Evolutionary conservation across 2,113 vertebrate genomes (phyloP), one percentile per base, ranked within the genome.

Genomic region (Boleophthalmus pectinirostris): DNA sequence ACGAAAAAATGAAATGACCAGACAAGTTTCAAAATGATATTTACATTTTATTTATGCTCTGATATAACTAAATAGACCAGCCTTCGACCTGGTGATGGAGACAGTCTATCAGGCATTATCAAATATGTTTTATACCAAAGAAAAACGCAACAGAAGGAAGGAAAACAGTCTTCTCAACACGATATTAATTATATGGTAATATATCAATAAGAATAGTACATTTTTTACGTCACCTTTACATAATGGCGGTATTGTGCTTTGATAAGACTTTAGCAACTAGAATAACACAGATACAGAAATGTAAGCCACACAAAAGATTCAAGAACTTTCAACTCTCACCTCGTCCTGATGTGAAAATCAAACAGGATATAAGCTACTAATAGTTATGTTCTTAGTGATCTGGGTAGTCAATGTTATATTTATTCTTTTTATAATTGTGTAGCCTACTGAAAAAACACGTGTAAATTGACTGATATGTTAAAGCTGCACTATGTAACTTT

Each of bases 161-260:
- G 10, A 82, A 87, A 86, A 82, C 83, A 86, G 73, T 85, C 57
- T 45, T 70, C 88, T 84, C 80, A 91, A 90, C 87, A 93, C 84
- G 78, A 91, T 90, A 88, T 82, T 85, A 86, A 89, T 90, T 87
- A 88, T 87, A 89, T 90, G 82, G 87, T 87, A 90, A 90, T 91
- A 91, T 92, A 91, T 89, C 84, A 90, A 89, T 89, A 90, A 90
- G 85, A 92, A 89, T 88, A 89, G 65, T 91, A 92, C 80, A 74
- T 87, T 88, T 89, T 88, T 90, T 89, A 91, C 83, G 86, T 90
- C 87, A 92, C 83, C 90, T 90, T 90, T 93, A 93, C 91, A 92
- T 92, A 89, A 82, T 78, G 87, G 87, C 66, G 89, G 76, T 87
- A 90, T 92, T 94, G 94, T 94, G 94, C 94, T 94, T 94, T 89